phyloP scores from a whole-genome alignment of 1,140 invertebrate species.

The Anastrepha obliqua region DNA sequence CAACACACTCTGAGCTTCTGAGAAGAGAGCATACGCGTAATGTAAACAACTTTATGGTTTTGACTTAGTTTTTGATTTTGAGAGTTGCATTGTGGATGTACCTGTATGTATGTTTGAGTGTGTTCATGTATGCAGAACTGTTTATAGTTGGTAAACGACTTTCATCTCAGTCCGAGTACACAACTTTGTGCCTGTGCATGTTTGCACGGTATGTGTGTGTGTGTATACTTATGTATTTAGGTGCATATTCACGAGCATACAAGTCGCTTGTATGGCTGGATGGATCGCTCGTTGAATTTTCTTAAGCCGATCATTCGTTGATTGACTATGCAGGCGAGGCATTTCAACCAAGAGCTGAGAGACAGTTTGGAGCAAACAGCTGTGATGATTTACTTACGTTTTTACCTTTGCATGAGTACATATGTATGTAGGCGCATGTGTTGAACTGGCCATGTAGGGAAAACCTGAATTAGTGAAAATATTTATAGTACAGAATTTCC shows the following conservation, averaged over 20 bases:
- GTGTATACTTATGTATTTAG: no score
- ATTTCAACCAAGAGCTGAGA: background rate
- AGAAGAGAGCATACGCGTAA: background rate
- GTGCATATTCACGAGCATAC: no score
- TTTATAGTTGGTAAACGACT: conserved; percentile 17
- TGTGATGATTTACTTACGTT: background rate
- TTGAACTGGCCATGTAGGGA: background rate
- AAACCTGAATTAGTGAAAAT: no score
- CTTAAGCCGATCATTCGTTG: background rate
- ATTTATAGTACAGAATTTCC: no score
- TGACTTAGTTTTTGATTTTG: background rate
- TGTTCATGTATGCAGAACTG: background rate
- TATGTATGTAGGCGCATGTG: no score
- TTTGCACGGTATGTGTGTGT: background rate
- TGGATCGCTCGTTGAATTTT: background rate
- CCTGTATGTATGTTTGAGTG: background rate
- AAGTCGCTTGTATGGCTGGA: background rate
- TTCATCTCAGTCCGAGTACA: background rate
- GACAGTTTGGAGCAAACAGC: background rate
- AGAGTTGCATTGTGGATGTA: background rate
- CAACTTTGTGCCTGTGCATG: background rate
- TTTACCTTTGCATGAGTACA: no score
- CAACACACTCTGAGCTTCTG: background rate
- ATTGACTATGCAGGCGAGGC: no score
- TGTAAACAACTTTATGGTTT: conserved; percentile 43